phyloP scores from a whole-genome alignment of 2,113 vertebrate species.

The Panthera leo region DNA sequence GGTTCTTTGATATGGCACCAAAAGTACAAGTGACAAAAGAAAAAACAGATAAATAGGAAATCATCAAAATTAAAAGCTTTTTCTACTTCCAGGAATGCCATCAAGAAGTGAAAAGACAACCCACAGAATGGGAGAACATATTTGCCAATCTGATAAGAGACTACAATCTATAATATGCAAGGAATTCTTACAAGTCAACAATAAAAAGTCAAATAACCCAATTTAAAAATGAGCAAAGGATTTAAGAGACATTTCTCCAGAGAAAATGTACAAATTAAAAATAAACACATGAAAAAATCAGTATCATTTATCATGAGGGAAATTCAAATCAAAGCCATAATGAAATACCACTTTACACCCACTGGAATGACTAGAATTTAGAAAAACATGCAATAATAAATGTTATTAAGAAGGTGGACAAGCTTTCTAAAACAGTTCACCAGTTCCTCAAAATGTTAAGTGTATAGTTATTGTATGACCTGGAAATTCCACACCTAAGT shows the following conservation, averaged over 20 bases:
- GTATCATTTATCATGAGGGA: neutral
- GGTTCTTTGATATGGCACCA: neutral
- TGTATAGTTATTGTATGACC: neutral
- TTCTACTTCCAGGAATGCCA: neutral
- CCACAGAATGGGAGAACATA: neutral
- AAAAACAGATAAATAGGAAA: neutral
- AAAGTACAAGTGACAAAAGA: neutral
- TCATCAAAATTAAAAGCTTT: neutral
- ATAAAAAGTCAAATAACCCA: neutral
- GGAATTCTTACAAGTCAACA: neutral
- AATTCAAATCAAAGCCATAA: neutral
- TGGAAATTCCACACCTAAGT: neutral
- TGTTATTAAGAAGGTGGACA: neutral
- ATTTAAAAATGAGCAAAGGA: neutral
- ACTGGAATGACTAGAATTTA: neutral
- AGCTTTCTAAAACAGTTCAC: neutral
- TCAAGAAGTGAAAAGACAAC: neutral
- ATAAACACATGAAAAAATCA: neutral
- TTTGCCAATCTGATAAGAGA: neutral
- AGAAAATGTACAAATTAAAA: neutral
- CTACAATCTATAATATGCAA: neutral
- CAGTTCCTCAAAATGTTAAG: neutral
- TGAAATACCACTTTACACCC: neutral
- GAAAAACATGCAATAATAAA: neutral
- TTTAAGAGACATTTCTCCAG: neutral